Percentiles rank a stretch among this genome's conserved stretches.
Conservation (phyloP, 2,888 invertebrate species). For the Heliconius ethilla region DNA sequence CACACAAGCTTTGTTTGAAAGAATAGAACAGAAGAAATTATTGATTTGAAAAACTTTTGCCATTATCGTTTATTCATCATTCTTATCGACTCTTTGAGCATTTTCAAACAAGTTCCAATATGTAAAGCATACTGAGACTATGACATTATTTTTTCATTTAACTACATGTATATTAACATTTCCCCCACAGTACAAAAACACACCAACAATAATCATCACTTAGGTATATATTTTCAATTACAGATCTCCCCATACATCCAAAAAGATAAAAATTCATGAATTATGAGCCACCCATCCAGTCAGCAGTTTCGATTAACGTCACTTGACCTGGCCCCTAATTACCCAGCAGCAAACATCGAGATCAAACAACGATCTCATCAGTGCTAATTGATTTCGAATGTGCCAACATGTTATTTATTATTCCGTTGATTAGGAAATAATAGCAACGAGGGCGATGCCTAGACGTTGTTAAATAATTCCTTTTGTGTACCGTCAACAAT, state of each 20-base stretch:
- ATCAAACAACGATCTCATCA: slow-evolving; percentile 40
- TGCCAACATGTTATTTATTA: slow-evolving; percentile 44
- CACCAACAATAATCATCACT: background rate
- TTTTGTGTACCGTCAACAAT: slow-evolving; percentile 31
- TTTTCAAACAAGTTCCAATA: background rate
- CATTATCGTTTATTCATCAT: background rate
- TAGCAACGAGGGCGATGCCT: slow-evolving; percentile 32
- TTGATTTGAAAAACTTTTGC: background rate
- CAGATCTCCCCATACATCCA: background rate
- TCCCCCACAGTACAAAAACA: background rate
- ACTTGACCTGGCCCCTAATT: slow-evolving; percentile 27
- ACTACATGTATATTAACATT: background rate
- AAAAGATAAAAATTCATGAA: slow-evolving; percentile 5
- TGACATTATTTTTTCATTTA: background rate
- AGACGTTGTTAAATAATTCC: slow-evolving; percentile 41
- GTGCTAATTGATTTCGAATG: slow-evolving; percentile 42
- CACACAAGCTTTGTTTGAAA: too few species aligned
- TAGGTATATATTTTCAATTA: slow-evolving; percentile 8
- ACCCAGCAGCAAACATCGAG: slow-evolving; percentile 33
- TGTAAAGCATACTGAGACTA: background rate
- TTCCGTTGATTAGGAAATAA: slow-evolving; percentile 46
- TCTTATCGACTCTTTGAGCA: background rate
- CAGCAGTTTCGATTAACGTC: slow-evolving; percentile 22
- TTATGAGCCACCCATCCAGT: background rate
- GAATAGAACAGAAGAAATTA: too few species aligned